These are phyloP conservation scores for Clupea harengus DNA, from an alignment of 2,113 vertebrate genomes.

Conservation along the genomic window DNA sequence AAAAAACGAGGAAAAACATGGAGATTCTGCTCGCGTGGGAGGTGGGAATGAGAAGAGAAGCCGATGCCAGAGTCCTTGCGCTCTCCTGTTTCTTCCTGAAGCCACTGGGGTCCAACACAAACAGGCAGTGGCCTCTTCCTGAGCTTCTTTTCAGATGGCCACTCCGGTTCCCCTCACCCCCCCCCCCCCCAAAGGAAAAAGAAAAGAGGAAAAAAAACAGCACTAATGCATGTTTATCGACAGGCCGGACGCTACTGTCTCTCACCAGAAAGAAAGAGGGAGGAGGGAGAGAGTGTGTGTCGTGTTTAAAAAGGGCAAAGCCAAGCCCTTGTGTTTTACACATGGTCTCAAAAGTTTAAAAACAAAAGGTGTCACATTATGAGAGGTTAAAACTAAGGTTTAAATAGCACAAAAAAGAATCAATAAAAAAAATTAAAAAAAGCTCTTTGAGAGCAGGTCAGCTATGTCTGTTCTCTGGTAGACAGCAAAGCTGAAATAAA, in stretches of 20 bases:
- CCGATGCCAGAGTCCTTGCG: not conserved
- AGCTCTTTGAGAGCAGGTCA: constrained; percentile 79
- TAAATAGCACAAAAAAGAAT: constrained; percentile 66
- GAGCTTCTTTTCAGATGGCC: constrained; percentile 27
- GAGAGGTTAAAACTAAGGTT: constrained; percentile 67
- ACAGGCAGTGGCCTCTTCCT: constrained; percentile 54
- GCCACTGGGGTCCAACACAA: constrained; percentile 40
- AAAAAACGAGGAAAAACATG: not conserved
- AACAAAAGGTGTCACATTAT: constrained; percentile 60
- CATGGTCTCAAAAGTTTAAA: constrained; percentile 45
- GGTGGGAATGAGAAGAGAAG: not conserved
- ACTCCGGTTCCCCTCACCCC: constrained; percentile 8
- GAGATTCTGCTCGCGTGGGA: not conserved
- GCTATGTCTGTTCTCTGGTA: constrained; percentile 63
- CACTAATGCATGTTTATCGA: constrained; percentile 4
- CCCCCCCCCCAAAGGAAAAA: not conserved
- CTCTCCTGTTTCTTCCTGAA: constrained; percentile 32
- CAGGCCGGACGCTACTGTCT: constrained; percentile 42
- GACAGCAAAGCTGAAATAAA: constrained; percentile 72
- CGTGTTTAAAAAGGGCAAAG: constrained; percentile 44
- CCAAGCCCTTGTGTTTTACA: constrained; percentile 71
- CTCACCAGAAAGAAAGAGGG: constrained; percentile 31
- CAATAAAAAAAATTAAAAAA: constrained; percentile 21
- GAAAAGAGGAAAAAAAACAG: constrained; percentile 22
- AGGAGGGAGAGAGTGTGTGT: constrained; percentile 34